Conservation (phyloP, 2,113 vertebrate genomes). For the Ochotona princeps region DNA sequence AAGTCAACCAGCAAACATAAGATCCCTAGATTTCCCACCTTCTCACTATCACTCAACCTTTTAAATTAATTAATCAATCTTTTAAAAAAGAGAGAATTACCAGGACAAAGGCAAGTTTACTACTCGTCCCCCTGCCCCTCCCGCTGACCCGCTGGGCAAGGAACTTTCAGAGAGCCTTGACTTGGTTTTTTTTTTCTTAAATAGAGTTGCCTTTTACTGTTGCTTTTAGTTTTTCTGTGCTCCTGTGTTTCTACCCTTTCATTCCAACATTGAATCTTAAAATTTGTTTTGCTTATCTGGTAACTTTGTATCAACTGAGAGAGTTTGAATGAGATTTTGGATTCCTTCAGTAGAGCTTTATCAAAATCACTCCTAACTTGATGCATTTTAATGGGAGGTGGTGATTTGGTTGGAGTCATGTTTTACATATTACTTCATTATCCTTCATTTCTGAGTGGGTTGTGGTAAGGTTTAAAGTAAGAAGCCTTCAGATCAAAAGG, state of each 20-base stretch:
- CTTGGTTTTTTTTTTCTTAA: neutral
- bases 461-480: conserved; percentile 2
- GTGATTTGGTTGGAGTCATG: neutral
- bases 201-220: neutral
- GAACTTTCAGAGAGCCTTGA: neutral
- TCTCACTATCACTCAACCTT: too few species aligned
- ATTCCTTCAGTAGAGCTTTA: conserved; percentile 16
- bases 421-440: neutral
- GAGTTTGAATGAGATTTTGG: neutral
- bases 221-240: neutral
- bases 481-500: neutral
- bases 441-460: neutral
- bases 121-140: too few species aligned
- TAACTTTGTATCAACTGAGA: neutral
- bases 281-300: neutral
- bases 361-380: neutral
- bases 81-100: too few species aligned
- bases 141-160: neutral
- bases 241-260: neutral
- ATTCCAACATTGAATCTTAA: neutral
- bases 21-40: too few species aligned
- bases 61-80: too few species aligned
- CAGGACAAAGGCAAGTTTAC: neutral
- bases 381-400: neutral
- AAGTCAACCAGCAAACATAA: too few species aligned